These are phyloP conservation scores for Cairina moschata DNA, from an alignment of 2,113 vertebrate genomes.

Conservation along the genomic window DNA sequence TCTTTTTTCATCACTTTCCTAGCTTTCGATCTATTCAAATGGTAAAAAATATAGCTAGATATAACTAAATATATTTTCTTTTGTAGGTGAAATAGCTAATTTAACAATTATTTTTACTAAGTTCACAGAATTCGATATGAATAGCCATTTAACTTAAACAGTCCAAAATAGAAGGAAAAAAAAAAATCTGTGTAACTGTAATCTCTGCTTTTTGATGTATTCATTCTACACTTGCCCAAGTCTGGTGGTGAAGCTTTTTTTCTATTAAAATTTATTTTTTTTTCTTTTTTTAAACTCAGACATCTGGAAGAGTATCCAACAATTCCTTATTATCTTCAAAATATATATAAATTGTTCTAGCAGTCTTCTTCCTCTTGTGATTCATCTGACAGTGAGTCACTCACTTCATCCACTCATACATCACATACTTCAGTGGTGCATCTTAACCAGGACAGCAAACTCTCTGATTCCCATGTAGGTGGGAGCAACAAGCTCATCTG, in stretches of 20 bases:
- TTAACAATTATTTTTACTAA: background rate
- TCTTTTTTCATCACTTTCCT: background rate
- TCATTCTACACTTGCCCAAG: background rate
- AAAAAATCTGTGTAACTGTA: background rate
- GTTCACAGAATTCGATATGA: background rate
- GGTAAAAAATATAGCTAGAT: background rate
- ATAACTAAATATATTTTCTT: background rate
- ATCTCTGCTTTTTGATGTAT: background rate
- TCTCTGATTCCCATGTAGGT: background rate
- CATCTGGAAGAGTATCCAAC: background rate
- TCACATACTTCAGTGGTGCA: background rate
- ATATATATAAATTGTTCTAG: background rate
- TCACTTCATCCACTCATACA: background rate
- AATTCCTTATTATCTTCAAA: background rate
- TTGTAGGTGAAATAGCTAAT: background rate
- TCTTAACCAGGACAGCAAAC: background rate
- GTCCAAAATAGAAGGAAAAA: background rate
- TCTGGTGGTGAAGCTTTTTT: background rate
- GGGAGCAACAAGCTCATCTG: background rate
- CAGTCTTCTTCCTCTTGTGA: background rate
- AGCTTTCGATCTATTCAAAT: background rate
- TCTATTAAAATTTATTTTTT: background rate
- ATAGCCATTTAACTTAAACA: background rate
- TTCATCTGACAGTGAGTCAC: background rate
- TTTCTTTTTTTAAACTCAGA: background rate